phyloP scores from a whole-genome alignment of 1,140 invertebrate genomes.

The Metopolophium dirhodum region DNA sequence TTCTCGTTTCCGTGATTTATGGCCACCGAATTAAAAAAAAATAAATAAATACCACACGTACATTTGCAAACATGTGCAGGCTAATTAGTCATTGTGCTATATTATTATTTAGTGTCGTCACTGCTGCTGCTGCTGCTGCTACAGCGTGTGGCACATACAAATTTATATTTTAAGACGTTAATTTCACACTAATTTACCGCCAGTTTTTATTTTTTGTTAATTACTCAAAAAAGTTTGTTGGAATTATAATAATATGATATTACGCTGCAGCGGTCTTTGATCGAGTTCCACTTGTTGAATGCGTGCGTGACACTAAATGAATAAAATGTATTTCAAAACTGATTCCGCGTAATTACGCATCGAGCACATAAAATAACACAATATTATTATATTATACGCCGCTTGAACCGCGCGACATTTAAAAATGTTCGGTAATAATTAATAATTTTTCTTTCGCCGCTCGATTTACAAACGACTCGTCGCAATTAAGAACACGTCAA shows the following conservation, averaged over 20 bases:
- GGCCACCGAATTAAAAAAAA: not conserved
- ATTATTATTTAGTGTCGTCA: not conserved
- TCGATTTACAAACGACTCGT: not conserved
- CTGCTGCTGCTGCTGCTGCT: not conserved
- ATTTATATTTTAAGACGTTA: constrained; percentile 32
- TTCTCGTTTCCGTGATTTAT: constrained; percentile 31
- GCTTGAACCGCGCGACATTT: not conserved
- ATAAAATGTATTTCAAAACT: not conserved
- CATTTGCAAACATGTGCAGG: constrained; percentile 7
- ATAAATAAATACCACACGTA: not conserved
- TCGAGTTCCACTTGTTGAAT: constrained; percentile 29
- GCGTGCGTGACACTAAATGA: not conserved
- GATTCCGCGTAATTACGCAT: not conserved
- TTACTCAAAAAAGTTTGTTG: not conserved
- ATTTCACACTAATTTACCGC: constrained; percentile 42
- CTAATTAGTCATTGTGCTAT: constrained; percentile 31
- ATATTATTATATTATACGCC: not conserved
- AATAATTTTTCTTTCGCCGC: not conserved
- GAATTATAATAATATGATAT: not conserved
- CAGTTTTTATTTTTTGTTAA: not conserved
- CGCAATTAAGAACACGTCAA: not conserved
- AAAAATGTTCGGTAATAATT: not conserved
- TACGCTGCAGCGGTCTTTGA: not conserved
- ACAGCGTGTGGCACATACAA: not conserved
- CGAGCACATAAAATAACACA: not conserved